Base-by-base conservation (phyloP, 2,797 vertebrate species). In the Gymnothorax reevesii region DNA sequence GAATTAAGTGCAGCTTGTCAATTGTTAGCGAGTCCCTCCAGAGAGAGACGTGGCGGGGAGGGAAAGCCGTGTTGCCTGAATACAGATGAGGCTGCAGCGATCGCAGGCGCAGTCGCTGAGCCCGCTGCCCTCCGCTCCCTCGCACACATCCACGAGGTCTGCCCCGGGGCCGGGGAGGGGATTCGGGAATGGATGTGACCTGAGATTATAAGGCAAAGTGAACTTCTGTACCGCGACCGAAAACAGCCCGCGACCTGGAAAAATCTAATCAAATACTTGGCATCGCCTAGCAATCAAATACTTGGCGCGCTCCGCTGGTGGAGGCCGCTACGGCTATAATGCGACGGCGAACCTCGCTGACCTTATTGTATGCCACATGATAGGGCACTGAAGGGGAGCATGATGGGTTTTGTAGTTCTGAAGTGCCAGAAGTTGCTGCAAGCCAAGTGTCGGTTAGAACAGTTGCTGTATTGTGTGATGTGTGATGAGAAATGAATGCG, bases 1-100 rank as follows among this genome's bases (percentile, higher is more conserved):
- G 93, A 93, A 94, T 94, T 92, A 95, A 95, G 91, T 90, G 84
- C 90, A 90, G 91, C 92, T 90, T 88, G 92, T 91, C 91, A 90
- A 92, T 94, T 88, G 90, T 91, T 91, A 89, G 86, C 92, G 92
- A 90, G 71, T 93, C 88, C 84, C 82, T 71, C 77, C 77, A 86
- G 84, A 90, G 87, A 88, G 87, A 59, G 54, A 88, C 57, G 85
- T 55, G 86, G 66, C 59, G 33, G 89, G 22, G 86, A 87, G 88
- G 57, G 52, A 9, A 62, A 27, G 80, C 1, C 2, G 54, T 17
- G 60, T 66, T 20, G 20, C 84, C 83, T n/a, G 64, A 57, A 87
- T 84, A 64, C 83, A 84, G 73, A 84, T 79, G 83, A 80, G n/a
- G 20, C 69, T 33, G 2, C 0, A 57, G 25, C 13, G 17, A 10